Evolutionary conservation across 1,140 invertebrate species (phyloP), one percentile per base, ranked within the genome.

Genomic region (Mylabris phalerata): DNA sequence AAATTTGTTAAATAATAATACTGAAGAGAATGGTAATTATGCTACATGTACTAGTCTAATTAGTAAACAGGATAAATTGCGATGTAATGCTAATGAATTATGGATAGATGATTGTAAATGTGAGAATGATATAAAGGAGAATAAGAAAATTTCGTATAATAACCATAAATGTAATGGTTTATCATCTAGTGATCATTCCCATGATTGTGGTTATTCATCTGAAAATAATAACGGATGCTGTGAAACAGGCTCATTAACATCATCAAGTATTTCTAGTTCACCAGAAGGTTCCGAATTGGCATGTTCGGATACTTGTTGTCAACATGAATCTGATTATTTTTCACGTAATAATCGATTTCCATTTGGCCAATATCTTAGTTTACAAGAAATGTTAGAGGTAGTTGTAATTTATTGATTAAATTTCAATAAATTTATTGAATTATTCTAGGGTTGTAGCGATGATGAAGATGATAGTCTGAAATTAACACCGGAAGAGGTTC

Each of bases 401-500:
- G 75, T 19, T 19, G 19, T 19, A 19, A 19, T 19, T 19, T 19
- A 77, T 49, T 43, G 10, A 46, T 2, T 19, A 19, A 19, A 19
- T 19, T 19, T 19, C 19, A 19, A 19, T 19, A 19, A 19, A 19
- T 19, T 19, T 19, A 19, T 19, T 19, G 19, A 19, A 19, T 19
- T 11, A 48, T 62, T 64, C 47, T 47, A 73, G 72, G 72, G 68
- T 60, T 73, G 84, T 66, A 88, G 87, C 57, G 67, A 67, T 9
- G 89, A 90, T 63, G 87, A 90, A 61, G 88, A 90, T 61, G 81
- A 85, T 65, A 82, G 83, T 65, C 85, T 84, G 80, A 88, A 86
- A 78, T 93, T 94, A 79, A 89, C 91, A 50, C 82, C 86, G 62
- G 91, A 93, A 76, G 92, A 93, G 73, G 87, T 94, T 45, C 71